Conservation (phyloP, 1,140 invertebrate species). For the Aradophagus sp. region DNA sequence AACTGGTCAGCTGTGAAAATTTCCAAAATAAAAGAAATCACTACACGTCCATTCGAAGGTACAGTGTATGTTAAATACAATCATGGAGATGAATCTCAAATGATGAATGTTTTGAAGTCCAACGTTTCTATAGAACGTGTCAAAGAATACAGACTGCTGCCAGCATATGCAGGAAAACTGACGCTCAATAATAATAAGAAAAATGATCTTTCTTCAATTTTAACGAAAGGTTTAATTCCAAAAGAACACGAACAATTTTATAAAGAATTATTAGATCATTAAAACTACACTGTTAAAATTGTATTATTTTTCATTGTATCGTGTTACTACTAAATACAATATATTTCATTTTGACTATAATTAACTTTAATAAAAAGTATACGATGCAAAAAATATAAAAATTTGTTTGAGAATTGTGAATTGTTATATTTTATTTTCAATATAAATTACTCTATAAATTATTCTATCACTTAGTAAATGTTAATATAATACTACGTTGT, state of each 20-base stretch:
- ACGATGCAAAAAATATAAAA: too few species aligned
- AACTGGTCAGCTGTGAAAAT: constrained; percentile 9
- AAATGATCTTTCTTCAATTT: background rate
- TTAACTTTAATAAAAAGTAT: too few species aligned
- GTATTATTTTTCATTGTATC: too few species aligned
- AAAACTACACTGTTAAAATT: too few species aligned
- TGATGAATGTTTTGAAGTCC: background rate
- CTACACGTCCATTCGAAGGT: background rate
- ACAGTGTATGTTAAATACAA: constrained; percentile 10
- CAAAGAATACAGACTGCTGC: background rate
- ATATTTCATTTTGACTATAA: too few species aligned
- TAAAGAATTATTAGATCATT: background rate
- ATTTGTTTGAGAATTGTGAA: too few species aligned
- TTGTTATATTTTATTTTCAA: too few species aligned
- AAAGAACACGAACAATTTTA: background rate
- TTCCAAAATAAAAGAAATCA: constrained; percentile 7
- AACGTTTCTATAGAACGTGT: background rate
- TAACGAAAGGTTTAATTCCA: background rate
- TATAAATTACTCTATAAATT: too few species aligned
- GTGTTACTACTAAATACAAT: too few species aligned
- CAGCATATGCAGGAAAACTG: background rate
- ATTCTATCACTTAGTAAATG: too few species aligned
- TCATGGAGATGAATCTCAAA: background rate
- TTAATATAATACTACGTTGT: too few species aligned
- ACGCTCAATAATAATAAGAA: background rate